Evolutionary conservation across 2,888 invertebrate genomes (phyloP).

Genomic region (Meganola albula): DNA sequence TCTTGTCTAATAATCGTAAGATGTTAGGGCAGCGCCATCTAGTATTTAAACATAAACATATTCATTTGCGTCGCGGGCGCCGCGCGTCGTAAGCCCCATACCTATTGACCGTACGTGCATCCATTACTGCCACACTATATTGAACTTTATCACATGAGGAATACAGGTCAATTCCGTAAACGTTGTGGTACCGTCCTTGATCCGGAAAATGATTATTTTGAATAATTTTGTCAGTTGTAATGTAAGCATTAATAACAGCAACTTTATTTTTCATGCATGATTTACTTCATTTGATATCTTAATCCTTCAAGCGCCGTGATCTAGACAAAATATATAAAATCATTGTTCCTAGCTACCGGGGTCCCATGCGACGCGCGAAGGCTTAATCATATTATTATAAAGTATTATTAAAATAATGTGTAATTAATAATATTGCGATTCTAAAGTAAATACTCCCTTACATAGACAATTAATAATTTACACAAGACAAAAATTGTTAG

Average conservation of each 20-base stretch:
- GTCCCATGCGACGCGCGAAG: constrained; percentile 2
- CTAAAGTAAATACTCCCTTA: constrained; percentile 3
- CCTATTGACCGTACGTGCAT: constrained; percentile 5
- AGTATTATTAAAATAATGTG: constrained; percentile 3
- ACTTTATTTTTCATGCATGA: constrained; percentile 2
- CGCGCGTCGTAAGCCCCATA: constrained; percentile 2
- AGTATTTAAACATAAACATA: constrained; percentile 9
- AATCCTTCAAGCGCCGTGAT: constrained; percentile 3
- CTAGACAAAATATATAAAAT: constrained; percentile 3
- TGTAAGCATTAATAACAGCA: constrained; percentile 2
- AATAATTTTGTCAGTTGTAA: constrained; percentile 8
- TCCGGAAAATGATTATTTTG: constrained; percentile 10
- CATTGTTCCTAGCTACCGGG: constrained; percentile 3
- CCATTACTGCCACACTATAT: constrained; percentile 7
- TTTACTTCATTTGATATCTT: constrained; percentile 3
- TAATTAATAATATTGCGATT: constrained; percentile 3
- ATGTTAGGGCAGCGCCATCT: constrained; percentile 7
- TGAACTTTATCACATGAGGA: constrained; percentile 7
- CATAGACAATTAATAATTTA: constrained; percentile 2
- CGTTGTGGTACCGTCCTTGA: constrained; percentile 9
- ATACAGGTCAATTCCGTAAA: constrained; percentile 9
- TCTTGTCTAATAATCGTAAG: constrained; percentile 6
- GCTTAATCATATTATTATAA: constrained; percentile 3
- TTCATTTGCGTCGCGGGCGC: constrained; percentile 9
- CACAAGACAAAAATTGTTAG: constrained; percentile 3